Evolutionary conservation across 1,140 invertebrate genomes (phyloP), one percentile per base, ranked within the genome.

Genomic region (Leptestheria dahalacensis): DNA sequence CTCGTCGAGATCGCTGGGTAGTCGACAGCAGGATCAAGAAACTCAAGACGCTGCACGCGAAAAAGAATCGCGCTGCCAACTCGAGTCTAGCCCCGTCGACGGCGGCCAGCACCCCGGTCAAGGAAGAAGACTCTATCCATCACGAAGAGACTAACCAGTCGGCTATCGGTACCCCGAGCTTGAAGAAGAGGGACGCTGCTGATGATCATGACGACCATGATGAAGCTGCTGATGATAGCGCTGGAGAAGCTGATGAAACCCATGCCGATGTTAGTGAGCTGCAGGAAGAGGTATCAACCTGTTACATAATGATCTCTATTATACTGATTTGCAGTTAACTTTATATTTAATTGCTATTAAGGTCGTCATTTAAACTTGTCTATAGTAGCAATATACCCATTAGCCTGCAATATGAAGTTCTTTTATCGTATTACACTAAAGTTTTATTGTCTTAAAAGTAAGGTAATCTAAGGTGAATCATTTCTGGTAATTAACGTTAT

Each of bases 11-110:
- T 66, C 78, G 86, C 62, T 89, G 87, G 72, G 76, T 87, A 20
- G 72, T 91, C 49, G 91, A 94, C 70, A 87, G 86, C 52, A 90
- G 90, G 74, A 81, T 93, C 46, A 77, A 89, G 67, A 91, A 91
- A 70, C 73, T 86, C 3, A 76, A 81, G 63, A 81, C 84, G 50
- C 68, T 91, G 52, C 84, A 88, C 65, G 79, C 80, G 65, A 78
- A 85, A 58, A 90, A 89, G 49, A 48, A 55, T 55, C 25, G 53
- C 15, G 33, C 53, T 2, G 26, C 53, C 51, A 65, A 65, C 24
- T 59, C 62, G 47, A 58, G 46, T 25, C 52, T 49, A 20, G 33
- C 52, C 48, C 25, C 29, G 47, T 25, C 26, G 33, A 55, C 49
- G 33, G 18, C 41, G 41, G 33, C 25, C 20, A 23, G 25, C 26